Conservation (phyloP, 2,888 invertebrate species). For the Helicoverpa assulta region DNA sequence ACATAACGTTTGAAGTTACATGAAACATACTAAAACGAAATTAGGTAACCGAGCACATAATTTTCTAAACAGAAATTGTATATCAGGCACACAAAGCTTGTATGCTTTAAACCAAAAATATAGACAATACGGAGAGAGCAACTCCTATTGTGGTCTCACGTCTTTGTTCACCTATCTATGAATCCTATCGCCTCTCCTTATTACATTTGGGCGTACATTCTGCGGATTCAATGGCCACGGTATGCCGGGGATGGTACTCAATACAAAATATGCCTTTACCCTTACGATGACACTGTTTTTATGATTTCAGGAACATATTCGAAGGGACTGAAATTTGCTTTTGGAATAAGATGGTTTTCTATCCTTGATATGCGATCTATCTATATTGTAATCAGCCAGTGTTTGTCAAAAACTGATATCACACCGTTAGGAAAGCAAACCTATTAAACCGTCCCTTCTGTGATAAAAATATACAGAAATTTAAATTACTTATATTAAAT, state of each 20-base stretch:
- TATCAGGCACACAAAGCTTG: constrained; percentile 58
- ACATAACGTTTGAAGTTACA: constrained; percentile 34
- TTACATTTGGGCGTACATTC: constrained; percentile 71
- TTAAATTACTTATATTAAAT: no score
- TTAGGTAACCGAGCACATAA: constrained; percentile 56
- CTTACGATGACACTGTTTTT: constrained; percentile 56
- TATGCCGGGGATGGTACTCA: constrained; percentile 55
- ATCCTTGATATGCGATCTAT: neutral
- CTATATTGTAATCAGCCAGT: neutral
- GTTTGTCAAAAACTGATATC: neutral
- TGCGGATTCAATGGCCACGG: constrained; percentile 64
- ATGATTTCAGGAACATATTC: constrained; percentile 46
- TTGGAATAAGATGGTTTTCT: constrained; percentile 9
- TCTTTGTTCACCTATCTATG: constrained; percentile 80
- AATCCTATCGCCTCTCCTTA: constrained; percentile 76
- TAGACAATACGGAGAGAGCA: constrained; percentile 73
- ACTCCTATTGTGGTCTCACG: constrained; percentile 72
- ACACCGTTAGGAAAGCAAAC: no score
- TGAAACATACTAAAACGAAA: constrained; percentile 53
- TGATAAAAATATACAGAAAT: no score
- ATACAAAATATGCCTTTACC: constrained; percentile 61
- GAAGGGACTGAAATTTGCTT: constrained; percentile 36
- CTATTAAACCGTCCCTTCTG: no score
- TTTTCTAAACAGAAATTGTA: constrained; percentile 55
- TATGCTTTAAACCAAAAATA: constrained; percentile 67